Conservation (phyloP, 1,140 invertebrate genomes). For the Aphis craccivora region DNA sequence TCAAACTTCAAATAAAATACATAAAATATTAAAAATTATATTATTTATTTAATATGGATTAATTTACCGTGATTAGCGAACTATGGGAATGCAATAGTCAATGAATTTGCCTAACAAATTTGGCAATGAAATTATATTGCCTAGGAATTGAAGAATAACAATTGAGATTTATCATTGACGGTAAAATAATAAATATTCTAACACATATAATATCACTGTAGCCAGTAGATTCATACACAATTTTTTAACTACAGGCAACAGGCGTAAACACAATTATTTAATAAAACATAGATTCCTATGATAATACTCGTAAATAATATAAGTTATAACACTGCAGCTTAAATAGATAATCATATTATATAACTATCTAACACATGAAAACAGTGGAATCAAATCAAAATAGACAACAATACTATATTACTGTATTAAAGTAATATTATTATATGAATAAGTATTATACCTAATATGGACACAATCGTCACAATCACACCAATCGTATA, state of each 20-base stretch:
- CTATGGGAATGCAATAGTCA: neutral
- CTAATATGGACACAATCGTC: neutral
- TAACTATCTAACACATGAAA: neutral
- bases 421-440: too few species aligned
- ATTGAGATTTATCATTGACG: neutral
- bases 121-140: neutral
- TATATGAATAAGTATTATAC: too few species aligned
- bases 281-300: neutral
- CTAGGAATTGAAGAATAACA: neutral
- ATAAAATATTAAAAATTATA: neutral
- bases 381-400: neutral
- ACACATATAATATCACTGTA: neutral
- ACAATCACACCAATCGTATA: neutral
- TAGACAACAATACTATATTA: neutral
- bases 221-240: neutral
- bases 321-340: too few species aligned
- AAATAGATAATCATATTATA: neutral
- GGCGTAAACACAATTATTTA: neutral
- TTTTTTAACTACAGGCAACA: neutral
- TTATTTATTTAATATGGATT: neutral
- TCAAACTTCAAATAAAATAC: neutral
- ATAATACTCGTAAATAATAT: neutral
- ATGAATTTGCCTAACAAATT: too few species aligned
- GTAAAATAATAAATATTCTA: neutral
- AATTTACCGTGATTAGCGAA: neutral